Conservation (phyloP, 2,113 vertebrate species). For the Beaufortia kweichowensis region DNA sequence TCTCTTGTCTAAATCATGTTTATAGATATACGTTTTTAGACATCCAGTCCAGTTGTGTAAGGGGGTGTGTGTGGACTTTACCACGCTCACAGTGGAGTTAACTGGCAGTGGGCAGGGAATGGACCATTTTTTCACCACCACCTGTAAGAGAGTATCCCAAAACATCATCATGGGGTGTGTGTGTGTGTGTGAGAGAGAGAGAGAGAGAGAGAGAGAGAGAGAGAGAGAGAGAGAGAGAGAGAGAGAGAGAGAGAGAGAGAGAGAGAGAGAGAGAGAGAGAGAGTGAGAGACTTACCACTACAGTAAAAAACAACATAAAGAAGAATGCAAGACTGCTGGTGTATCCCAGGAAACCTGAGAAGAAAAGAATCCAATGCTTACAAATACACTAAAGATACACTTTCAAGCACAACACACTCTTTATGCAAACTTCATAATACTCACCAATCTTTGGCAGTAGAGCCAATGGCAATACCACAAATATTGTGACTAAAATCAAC, state of each 20-base stretch:
- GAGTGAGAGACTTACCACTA: conserved; percentile 81
- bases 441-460: conserved; percentile 92
- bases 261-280: neutral
- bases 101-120: conserved; percentile 87
- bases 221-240: too few species aligned
- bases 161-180: neutral
- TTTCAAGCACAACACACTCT: neutral
- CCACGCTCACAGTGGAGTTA: conserved; percentile 62
- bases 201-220: neutral
- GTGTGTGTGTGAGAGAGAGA: too few species aligned
- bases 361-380: conserved; percentile 65
- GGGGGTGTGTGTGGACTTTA: conserved; percentile 65
- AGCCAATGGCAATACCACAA: conserved; percentile 85
- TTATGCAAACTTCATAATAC: conserved; percentile 43
- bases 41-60: neutral
- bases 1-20: neutral
- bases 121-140: conserved; percentile 90
- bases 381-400: neutral
- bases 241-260: neutral
- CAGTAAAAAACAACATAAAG: conserved; percentile 90
- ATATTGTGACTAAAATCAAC: conserved; percentile 81
- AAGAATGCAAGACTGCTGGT: conserved; percentile 93
- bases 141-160: conserved; percentile 65
- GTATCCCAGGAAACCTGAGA: conserved; percentile 94
- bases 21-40: neutral